Conservation (phyloP, 2,797 vertebrate species). For the Spinus pinus region DNA sequence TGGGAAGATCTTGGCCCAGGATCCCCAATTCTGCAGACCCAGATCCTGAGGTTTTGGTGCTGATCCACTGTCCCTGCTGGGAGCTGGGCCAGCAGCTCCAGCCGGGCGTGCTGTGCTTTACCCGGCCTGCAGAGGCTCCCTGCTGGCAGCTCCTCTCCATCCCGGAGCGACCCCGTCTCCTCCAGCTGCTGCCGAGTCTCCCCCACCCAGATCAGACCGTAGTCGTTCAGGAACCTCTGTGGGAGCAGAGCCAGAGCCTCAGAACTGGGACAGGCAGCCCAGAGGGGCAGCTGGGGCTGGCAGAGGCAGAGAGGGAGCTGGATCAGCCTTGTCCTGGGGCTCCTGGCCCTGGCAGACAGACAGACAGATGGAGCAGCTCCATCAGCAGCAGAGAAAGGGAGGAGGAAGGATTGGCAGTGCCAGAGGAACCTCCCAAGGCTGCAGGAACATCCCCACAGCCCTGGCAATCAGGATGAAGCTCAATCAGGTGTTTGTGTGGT, state of each 20-base stretch:
- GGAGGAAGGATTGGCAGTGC: neutral
- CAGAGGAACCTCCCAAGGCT: neutral
- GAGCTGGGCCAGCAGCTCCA: neutral
- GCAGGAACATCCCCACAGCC: neutral
- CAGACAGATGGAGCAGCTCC: neutral
- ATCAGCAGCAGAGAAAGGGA: neutral
- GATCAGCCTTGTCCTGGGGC: neutral
- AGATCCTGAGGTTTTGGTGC: neutral
- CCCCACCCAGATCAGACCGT: slow-evolving; percentile 35
- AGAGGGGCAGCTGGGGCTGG: neutral
- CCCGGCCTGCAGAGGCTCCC: neutral
- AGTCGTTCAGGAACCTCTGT: slow-evolving; percentile 21
- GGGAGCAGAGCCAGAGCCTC: neutral
- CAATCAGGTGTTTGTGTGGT: neutral
- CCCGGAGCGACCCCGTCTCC: neutral
- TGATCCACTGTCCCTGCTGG: neutral
- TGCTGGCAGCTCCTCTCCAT: neutral
- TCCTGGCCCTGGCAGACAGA: neutral
- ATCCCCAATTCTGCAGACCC: neutral
- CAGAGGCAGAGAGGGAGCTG: neutral
- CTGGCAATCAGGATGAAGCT: neutral
- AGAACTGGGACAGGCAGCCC: neutral
- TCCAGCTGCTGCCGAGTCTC: neutral
- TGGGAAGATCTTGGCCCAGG: neutral
- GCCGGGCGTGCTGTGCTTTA: neutral